Conservation (phyloP, 2,113 vertebrate genomes). For the Lasiurus cinereus region DNA sequence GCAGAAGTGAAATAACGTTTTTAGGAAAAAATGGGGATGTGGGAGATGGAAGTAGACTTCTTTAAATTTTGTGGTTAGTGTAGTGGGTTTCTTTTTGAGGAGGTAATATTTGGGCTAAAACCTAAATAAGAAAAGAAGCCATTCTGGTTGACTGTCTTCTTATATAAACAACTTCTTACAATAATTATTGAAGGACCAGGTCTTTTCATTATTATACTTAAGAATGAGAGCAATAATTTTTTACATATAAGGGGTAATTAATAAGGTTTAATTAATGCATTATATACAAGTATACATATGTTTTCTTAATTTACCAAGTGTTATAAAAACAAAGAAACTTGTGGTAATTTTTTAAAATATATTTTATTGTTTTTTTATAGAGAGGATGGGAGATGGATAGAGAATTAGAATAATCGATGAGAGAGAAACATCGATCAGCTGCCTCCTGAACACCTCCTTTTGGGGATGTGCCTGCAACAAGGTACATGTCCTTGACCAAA, state of each 20-base stretch:
- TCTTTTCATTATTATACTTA: background rate
- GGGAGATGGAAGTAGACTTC: background rate
- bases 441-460: too few species aligned
- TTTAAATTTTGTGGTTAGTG: background rate
- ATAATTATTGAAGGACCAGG: background rate
- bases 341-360: background rate
- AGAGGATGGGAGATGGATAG: too few species aligned
- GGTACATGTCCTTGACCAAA: too few species aligned
- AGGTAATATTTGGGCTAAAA: background rate
- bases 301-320: background rate
- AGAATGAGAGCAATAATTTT: background rate
- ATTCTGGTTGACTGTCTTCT: background rate
- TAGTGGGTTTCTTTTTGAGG: background rate
- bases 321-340: background rate
- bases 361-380: too few species aligned
- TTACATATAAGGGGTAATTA: background rate
- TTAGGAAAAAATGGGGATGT: background rate
- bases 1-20: background rate
- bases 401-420: too few species aligned
- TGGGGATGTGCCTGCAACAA: too few species aligned
- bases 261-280: background rate
- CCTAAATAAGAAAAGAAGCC: background rate
- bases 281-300: background rate
- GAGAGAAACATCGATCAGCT: too few species aligned
- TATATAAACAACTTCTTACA: background rate